These are phyloP conservation scores for Chelmon rostratus DNA, from an alignment of 2,797 vertebrate species.

Conservation along the genomic window DNA sequence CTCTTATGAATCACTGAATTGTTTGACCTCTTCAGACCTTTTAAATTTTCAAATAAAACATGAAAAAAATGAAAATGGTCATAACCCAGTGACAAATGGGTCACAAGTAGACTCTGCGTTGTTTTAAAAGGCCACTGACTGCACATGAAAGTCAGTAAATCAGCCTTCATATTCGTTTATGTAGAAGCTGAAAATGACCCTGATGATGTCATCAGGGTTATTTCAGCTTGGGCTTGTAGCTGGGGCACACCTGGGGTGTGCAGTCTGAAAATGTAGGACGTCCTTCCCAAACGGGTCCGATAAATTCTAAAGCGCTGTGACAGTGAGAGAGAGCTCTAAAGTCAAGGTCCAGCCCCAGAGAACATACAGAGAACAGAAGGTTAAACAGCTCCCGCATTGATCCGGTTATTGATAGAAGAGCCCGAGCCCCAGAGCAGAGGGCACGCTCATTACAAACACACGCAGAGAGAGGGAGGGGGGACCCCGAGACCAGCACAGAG, in stretches of 20 bases:
- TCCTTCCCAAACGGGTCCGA: not conserved
- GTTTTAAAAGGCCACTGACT: not conserved
- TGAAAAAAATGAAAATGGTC: not conserved
- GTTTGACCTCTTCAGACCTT: not conserved
- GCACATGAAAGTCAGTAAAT: too few species aligned
- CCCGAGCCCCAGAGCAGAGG: constrained; percentile 50
- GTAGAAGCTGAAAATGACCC: too few species aligned
- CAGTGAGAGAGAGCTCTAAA: constrained; percentile 6
- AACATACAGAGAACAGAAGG: constrained; percentile 29
- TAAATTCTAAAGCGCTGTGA: not conserved
- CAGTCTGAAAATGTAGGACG: too few species aligned
- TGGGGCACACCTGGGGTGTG: too few species aligned
- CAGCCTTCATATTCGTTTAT: too few species aligned
- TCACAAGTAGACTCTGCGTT: not conserved
- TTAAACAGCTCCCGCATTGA: constrained; percentile 49
- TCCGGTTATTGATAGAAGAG: constrained; percentile 69
- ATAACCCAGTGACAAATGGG: not conserved
- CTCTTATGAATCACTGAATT: not conserved
- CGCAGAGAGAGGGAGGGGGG: not conserved
- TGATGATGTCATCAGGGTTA: too few species aligned
- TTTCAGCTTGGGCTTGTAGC: too few species aligned
- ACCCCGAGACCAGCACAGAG: not conserved
- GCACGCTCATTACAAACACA: constrained; percentile 60
- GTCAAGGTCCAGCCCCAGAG: constrained; percentile 20
- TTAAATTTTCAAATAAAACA: not conserved